Evolutionary conservation across 1,140 invertebrate species (phyloP), one percentile per base, ranked within the genome.

Genomic region (Lasaia peninsularis): DNA sequence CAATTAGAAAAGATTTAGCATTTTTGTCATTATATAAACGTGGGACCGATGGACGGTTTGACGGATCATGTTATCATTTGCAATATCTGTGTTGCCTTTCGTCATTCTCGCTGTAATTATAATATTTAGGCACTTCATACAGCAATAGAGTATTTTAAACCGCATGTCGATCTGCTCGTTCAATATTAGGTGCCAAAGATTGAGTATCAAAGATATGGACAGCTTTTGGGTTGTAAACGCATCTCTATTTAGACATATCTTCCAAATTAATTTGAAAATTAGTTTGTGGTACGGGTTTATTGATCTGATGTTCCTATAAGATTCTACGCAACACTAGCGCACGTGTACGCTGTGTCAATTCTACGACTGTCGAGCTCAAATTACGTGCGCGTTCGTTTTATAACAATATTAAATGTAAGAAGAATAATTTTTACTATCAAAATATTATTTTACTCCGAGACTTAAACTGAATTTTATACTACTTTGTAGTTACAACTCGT

Each of bases 271-370:
- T 67, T 75, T 78, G 81, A 69, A 81, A 87, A 83, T 76, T 75
- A 74, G 67, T 76, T 83, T 79, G 75, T 75, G 73, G 78, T 83
- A 85, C 85, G 85, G 85, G 85, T 88, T 85, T n/a, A 73, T 80
- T 81, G 83, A 85, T 85, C 78, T 85, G 81, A 86, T 88, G 85
- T 86, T 86, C 83, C 85, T 86, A 88, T 77, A 65, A 72, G 78
- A 74, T 75, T 80, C 68, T 76, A 73, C 66, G 71, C 75, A 76
- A 73, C 76, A 78, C 75, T 80, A 76, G 71, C 60, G 69, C 70
- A 61, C 40, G 59, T 64, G 62, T 57, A 64, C 68, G 68, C 71
- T 49, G 71, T 82, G 82, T 86, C 82, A 85, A 83, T 88, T 82
- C 75, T 83, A 81, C 81, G 80, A 79, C 85, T 78, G 78, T 75